These are phyloP conservation scores for Origma solitaria DNA, from an alignment of 2,113 vertebrate species.

Conservation along the genomic window DNA sequence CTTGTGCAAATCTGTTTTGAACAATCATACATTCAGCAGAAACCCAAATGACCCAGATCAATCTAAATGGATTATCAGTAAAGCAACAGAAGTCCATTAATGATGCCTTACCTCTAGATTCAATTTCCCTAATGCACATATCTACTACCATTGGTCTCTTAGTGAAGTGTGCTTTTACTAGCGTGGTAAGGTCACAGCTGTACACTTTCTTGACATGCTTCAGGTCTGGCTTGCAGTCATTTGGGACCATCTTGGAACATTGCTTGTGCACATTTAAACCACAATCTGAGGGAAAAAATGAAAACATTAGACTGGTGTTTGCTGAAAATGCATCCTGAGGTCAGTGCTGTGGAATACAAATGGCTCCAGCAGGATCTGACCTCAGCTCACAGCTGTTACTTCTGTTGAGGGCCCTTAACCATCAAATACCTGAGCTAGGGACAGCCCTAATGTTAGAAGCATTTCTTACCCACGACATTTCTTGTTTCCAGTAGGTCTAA, in stretches of 20 bases:
- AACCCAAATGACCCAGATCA: not conserved
- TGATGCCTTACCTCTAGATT: slow-evolving; percentile 85
- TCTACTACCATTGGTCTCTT: slow-evolving; percentile 98
- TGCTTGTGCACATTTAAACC: slow-evolving; percentile 98
- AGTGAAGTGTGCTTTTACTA: slow-evolving; percentile 94
- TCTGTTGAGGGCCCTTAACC: not conserved
- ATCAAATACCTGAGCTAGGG: accelerated
- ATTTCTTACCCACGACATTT: not conserved
- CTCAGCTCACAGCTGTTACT: not conserved
- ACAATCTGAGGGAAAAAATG: slow-evolving; percentile 78
- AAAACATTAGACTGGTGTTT: not conserved
- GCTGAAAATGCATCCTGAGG: not conserved
- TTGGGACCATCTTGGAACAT: slow-evolving; percentile 93
- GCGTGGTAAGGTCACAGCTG: slow-evolving; percentile 97
- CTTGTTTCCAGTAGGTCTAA: not conserved
- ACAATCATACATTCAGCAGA: not conserved
- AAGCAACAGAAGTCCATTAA: slow-evolving; percentile 10
- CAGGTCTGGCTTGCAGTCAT: slow-evolving; percentile 95
- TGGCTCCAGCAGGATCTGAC: not conserved
- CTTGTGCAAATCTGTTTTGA: not conserved
- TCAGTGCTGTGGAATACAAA: not conserved
- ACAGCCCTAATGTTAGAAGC: not conserved
- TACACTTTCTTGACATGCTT: slow-evolving; percentile 87
- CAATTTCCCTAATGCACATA: slow-evolving; percentile 98
- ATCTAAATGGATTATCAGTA: not conserved